Evolutionary conservation across 2,797 vertebrate genomes (phyloP), one percentile per base, ranked within the genome.

Genomic region (Protosalanx chinensis): DNA sequence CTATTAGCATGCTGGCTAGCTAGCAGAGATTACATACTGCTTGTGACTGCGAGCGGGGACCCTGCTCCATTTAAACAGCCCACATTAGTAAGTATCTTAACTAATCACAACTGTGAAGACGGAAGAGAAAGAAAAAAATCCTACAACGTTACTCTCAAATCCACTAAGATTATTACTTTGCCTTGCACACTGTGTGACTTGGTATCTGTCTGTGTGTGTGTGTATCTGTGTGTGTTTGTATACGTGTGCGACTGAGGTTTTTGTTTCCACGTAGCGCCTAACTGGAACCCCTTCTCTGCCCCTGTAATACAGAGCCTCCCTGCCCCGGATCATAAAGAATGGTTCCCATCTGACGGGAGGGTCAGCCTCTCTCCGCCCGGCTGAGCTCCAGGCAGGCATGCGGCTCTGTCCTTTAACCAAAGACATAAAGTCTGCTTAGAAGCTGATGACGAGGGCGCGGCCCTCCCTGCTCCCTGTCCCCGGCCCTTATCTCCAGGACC

Each of bases 401-500:
- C 59, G 33, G 37, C 16, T 15, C 23, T 46, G 29, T n/a, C 57
- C 67, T 75, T 71, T 74, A 82, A 64, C 59, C 58, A 68, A 80
- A 80, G 75, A 79, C 77, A 84, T 85, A 85, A 86, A 87, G 80
- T 78, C 85, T 74, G 68, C 82, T 83, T 81, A 79, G 80, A 73
- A 76, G 76, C 72, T 75, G 78, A 87, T 79, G 80, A 86, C 78
- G 85, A 86, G 16, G 77, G 62, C 75, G 37, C 0, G 68, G 35
- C 66, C 64, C 72, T 81, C 66, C 79, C 70, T 72, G 71, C 80
- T 75, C 58, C 60, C 74, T 83, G 81, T 65, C 77, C 79, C 68
- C 75, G 60, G 0, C 58, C 35, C 76, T 76, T 85, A 84, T 81
- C 74, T 75, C 68, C 65, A 67, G 71, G 70, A 66, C 29, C 30